Evolutionary conservation across 2,888 invertebrate genomes (phyloP).

Genomic region (Eustalomyia histrio): DNA sequence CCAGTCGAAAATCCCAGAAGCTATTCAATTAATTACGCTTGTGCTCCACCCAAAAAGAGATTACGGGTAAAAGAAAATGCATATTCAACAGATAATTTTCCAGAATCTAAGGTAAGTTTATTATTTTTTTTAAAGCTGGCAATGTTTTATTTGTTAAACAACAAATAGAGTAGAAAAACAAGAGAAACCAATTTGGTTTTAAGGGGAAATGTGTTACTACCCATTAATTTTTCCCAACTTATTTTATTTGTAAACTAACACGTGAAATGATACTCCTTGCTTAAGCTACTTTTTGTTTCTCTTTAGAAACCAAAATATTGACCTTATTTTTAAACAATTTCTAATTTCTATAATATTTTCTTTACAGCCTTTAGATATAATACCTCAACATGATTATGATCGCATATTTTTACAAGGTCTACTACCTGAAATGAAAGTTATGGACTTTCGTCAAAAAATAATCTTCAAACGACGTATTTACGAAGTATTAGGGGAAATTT

Average conservation of each 20-base stretch:
- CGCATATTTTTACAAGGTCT: constrained; percentile 74
- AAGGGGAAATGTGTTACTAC: no score
- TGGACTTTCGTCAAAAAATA: constrained; percentile 76
- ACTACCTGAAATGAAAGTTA: constrained; percentile 75
- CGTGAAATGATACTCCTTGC: no score
- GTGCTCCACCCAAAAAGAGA: constrained; percentile 61
- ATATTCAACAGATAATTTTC: constrained; percentile 53
- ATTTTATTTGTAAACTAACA: no score
- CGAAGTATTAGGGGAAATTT: constrained; percentile 74
- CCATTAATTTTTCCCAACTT: no score
- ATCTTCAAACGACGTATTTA: constrained; percentile 75
- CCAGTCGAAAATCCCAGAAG: constrained; percentile 24
- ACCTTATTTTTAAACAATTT: not conserved
- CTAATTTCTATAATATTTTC: not conserved
- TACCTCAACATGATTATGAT: constrained; percentile 70
- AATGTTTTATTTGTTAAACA: no score
- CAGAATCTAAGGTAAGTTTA: constrained; percentile 60
- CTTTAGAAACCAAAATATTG: no score
- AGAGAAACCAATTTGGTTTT: no score
- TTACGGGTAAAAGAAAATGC: constrained; percentile 56
- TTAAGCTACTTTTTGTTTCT: no score
- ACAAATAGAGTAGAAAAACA: no score
- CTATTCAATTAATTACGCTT: constrained; percentile 53
- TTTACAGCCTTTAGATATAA: constrained; percentile 39
- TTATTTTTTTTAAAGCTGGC: not conserved